These are phyloP conservation scores for Neopipo cinnamomea DNA, from an alignment of 2,113 vertebrate genomes.

Conservation along the genomic window DNA sequence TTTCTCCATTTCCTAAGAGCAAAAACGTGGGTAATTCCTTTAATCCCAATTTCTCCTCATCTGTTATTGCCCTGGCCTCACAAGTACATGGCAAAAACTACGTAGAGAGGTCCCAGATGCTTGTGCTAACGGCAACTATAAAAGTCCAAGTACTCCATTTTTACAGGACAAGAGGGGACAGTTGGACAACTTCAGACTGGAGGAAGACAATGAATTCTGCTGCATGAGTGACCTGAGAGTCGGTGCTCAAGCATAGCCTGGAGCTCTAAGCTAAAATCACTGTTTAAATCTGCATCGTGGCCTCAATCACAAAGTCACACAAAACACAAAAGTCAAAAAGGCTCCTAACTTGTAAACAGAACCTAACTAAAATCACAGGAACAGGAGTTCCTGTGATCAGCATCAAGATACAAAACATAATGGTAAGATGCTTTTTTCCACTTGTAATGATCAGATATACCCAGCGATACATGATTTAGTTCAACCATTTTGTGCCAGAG, in stretches of 20 bases:
- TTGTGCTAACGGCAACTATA: neutral
- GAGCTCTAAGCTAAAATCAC: neutral
- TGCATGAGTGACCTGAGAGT: neutral
- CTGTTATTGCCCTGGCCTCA: neutral
- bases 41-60: neutral
- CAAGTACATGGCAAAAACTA: neutral
- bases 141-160: neutral
- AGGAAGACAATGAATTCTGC: neutral
- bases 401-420: neutral
- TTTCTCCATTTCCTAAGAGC: neutral
- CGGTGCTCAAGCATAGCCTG: neutral
- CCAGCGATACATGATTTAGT: neutral
- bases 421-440: neutral
- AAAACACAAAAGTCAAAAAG: neutral
- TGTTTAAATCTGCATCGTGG: neutral
- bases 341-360: neutral
- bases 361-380: neutral
- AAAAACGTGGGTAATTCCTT: neutral
- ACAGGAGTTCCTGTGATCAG: neutral
- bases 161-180: neutral
- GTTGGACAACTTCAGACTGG: neutral
- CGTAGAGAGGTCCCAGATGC: neutral
- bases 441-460: neutral
- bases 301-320: neutral
- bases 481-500: neutral